Evolutionary conservation across 2,113 vertebrate genomes (phyloP).

Genomic region (Mormyrus lacerda): DNA sequence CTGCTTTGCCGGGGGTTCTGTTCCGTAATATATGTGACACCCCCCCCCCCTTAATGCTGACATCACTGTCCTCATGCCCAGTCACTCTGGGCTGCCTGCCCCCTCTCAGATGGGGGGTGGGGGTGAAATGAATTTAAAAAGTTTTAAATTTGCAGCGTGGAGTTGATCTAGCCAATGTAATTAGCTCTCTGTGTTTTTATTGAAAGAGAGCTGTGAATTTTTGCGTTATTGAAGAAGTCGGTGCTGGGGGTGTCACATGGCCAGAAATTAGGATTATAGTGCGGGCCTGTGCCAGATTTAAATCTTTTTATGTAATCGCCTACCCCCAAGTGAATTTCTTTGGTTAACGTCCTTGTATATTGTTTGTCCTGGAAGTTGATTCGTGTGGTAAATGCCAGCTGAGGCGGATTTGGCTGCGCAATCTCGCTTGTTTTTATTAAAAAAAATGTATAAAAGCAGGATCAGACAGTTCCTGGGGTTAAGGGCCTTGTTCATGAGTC

Average conservation of each 20-base stretch:
- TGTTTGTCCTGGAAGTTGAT: background rate
- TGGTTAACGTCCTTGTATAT: background rate
- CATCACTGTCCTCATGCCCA: background rate
- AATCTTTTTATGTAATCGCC: background rate
- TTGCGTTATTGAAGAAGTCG: background rate
- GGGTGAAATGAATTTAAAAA: background rate
- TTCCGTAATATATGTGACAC: background rate
- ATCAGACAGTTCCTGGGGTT: background rate
- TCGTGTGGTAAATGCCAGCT: background rate
- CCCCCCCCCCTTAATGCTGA: background rate
- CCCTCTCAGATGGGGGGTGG: background rate
- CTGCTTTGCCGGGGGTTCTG: background rate
- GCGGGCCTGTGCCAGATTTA: background rate
- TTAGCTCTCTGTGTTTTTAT: background rate
- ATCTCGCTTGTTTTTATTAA: background rate
- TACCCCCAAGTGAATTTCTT: background rate
- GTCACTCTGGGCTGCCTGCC: background rate
- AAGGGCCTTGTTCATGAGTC: background rate
- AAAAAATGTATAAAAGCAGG: background rate
- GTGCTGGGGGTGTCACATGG: background rate
- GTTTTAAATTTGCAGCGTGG: background rate
- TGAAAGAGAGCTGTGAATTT: background rate
- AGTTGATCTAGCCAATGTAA: background rate
- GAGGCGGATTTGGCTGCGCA: background rate
- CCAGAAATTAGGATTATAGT: conserved; percentile 20